Evolutionary conservation across 1,140 invertebrate genomes (phyloP).

Genomic region (Calycopis cecrops): DNA sequence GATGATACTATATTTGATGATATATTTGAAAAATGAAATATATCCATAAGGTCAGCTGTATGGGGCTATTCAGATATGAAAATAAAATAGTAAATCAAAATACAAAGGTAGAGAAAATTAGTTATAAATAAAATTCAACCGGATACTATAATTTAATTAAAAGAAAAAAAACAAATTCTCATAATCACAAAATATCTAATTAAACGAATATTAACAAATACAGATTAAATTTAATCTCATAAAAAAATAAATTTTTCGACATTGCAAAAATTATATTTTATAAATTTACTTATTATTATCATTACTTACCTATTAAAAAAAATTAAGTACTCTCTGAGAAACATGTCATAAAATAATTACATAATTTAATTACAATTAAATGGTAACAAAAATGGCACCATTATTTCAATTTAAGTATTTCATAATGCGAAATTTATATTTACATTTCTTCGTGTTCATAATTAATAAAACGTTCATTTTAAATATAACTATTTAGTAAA

Average conservation of each 20-base stretch:
- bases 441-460: conserved; percentile 13
- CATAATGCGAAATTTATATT: background rate
- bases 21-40: too few species aligned
- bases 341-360: conserved; percentile 12
- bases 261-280: conserved; percentile 11
- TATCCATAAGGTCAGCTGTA: conserved; percentile 2
- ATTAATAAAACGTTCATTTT: background rate
- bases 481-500: too few species aligned
- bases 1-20: too few species aligned
- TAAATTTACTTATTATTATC: conserved; percentile 9
- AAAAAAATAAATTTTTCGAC: background rate
- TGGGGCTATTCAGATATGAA: background rate
- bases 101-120: conserved; percentile 8
- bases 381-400: conserved; percentile 63
- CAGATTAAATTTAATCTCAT: conserved; percentile 4
- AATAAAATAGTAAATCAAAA: conserved; percentile 5
- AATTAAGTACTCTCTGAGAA: conserved; percentile 17
- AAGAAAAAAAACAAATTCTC: conserved; percentile 14
- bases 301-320: conserved; percentile 18
- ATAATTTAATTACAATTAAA: conserved; percentile 31
- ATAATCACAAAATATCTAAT: conserved; percentile 12
- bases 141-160: conserved; percentile 9
- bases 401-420: conserved; percentile 18
- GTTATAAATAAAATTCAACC: conserved; percentile 17
- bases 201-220: background rate